phyloP scores from a whole-genome alignment of 2,113 vertebrate species.

The Oryzias woworae region DNA sequence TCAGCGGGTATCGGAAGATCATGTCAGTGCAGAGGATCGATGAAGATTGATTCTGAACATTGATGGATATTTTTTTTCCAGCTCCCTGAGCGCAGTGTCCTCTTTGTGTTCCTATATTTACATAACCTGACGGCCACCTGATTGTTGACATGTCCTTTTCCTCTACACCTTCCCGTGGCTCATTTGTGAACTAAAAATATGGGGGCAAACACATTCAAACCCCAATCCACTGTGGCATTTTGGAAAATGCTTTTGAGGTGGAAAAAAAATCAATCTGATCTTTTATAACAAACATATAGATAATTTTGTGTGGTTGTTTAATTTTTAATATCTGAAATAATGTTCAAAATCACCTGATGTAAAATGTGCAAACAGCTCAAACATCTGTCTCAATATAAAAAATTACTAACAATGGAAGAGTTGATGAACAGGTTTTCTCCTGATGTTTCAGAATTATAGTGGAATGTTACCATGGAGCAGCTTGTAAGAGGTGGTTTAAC shows the following conservation, averaged over 20 bases:
- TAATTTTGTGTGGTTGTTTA: too few relatives aligned
- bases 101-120: slow-evolving; percentile 60
- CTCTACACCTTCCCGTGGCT: slow-evolving; percentile 9
- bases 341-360: background rate
- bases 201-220: background rate
- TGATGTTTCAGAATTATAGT: too few relatives aligned
- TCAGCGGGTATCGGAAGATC: slow-evolving; percentile 50
- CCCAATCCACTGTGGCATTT: background rate
- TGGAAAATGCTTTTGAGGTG: background rate
- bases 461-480: too few relatives aligned
- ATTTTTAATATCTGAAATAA: background rate
- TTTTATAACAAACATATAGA: too few relatives aligned
- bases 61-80: slow-evolving; percentile 62
- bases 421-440: too few relatives aligned
- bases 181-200: slow-evolving; percentile 37
- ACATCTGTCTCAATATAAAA: too few relatives aligned
- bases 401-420: too few relatives aligned
- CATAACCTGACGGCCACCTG: slow-evolving; percentile 63
- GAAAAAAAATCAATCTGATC: background rate
- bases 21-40: slow-evolving; percentile 53
- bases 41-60: slow-evolving; percentile 63
- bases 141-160: slow-evolving; percentile 52
- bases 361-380: background rate
- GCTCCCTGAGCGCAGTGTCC: slow-evolving; percentile 52
- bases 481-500: too few relatives aligned